Evolutionary conservation across 2,888 invertebrate genomes (phyloP).

Genomic region (Eupelmus urozonus): DNA sequence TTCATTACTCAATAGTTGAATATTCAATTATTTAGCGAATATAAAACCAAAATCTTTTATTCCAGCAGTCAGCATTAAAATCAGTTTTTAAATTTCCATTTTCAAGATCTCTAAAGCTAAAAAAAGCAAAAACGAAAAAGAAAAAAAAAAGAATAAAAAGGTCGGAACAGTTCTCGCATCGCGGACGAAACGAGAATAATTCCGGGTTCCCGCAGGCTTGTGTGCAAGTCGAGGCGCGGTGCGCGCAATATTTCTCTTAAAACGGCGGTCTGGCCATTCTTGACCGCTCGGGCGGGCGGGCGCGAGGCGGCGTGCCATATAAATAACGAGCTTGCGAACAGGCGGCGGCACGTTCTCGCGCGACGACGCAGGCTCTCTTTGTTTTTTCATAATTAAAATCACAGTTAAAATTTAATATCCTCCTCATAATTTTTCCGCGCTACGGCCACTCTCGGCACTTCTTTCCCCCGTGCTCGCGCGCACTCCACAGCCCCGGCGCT

Average conservation of each 20-base stretch:
- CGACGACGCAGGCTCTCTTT: slow-evolving; percentile 53
- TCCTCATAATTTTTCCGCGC: slow-evolving; percentile 68
- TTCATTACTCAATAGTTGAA: no score
- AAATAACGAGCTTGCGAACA: slow-evolving; percentile 41
- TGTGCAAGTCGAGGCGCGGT: no score
- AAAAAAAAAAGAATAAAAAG: no score
- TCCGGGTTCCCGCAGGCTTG: no score
- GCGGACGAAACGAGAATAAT: no score
- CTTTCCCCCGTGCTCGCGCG: not conserved
- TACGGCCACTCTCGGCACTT: slow-evolving; percentile 45
- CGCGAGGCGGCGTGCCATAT: slow-evolving; percentile 5
- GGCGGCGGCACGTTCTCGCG: not conserved
- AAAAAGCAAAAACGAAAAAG: no score
- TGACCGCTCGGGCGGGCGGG: slow-evolving; percentile 10
- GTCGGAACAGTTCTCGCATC: no score
- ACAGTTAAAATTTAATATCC: slow-evolving; percentile 72
- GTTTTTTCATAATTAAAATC: slow-evolving; percentile 72
- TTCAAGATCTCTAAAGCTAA: no score
- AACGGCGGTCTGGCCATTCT: slow-evolving; percentile 8
- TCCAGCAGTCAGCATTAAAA: no score
- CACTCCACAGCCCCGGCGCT: slow-evolving; percentile 4
- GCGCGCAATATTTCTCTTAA: slow-evolving; percentile 34
- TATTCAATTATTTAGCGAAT: no score
- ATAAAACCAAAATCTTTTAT: no score
- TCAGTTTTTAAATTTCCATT: no score